Evolutionary conservation across 2,797 vertebrate genomes (phyloP).

Genomic region (Cetoscarus ocellatus): DNA sequence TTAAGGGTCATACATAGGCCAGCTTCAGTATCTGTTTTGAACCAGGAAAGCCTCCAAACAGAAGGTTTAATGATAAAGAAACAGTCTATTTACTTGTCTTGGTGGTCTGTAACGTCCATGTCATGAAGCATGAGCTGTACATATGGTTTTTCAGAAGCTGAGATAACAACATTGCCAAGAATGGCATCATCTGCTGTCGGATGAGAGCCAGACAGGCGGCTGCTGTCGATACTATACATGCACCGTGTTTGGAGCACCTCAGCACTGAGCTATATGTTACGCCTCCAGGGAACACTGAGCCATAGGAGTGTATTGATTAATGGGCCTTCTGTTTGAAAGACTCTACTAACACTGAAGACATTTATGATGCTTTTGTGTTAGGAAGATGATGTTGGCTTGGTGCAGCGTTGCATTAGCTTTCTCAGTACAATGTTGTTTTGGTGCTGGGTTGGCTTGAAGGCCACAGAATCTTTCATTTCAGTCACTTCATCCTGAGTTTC

Average conservation of each 20-base stretch:
- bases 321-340: constrained; percentile 36
- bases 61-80: neutral
- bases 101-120: constrained; percentile 1
- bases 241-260: constrained; percentile 32
- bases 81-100: neutral
- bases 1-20: neutral
- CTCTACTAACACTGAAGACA: neutral
- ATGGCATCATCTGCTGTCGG: constrained; percentile 24
- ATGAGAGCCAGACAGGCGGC: constrained; percentile 39
- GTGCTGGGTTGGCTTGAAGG: neutral
- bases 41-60: neutral
- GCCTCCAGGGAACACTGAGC: constrained; percentile 33
- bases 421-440: constrained; percentile 2
- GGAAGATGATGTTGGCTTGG: constrained; percentile 15
- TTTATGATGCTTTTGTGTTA: neutral
- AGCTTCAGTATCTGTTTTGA: neutral
- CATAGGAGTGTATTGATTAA: constrained; percentile 50
- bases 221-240: constrained; percentile 39
- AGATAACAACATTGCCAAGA: constrained; percentile 21
- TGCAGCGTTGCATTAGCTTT: neutral
- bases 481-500: neutral
- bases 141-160: constrained; percentile 11
- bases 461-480: constrained; percentile 12
- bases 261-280: constrained; percentile 37
- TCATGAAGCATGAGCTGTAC: constrained; percentile 18